phyloP scores from a whole-genome alignment of 2,113 vertebrate genomes.

The Limnothrissa miodon region DNA sequence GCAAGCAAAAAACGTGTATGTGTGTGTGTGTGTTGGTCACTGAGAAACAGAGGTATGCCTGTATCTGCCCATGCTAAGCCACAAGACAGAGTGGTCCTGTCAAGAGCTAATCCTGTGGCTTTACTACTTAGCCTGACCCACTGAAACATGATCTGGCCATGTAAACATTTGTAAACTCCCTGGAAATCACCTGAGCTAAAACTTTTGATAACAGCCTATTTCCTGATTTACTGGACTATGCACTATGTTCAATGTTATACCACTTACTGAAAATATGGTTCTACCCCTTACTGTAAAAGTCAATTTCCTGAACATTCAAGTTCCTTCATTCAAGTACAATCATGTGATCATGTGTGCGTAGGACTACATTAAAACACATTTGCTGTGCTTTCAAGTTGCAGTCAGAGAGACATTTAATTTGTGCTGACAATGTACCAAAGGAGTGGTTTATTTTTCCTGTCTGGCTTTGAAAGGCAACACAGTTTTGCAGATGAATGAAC shows the following conservation, averaged over 20 bases:
- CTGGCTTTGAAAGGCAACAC: neutral
- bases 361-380: neutral
- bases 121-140: neutral
- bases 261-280: too few relatives aligned
- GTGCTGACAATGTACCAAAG: neutral
- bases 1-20: neutral
- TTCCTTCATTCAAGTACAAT: too few relatives aligned
- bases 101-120: neutral
- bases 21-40: neutral
- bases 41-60: neutral
- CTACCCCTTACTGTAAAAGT: neutral
- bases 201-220: neutral
- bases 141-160: neutral
- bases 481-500: neutral
- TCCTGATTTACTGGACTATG: neutral
- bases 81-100: neutral
- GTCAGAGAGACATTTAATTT: neutral
- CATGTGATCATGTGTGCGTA: neutral
- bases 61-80: neutral
- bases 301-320: neutral
- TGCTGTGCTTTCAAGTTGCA: neutral
- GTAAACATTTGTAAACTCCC: neutral
- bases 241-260: neutral
- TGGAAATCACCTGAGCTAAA: neutral
- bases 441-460: neutral